Evolutionary conservation across 2,113 vertebrate species (phyloP), one percentile per base, ranked within the genome.

Genomic region (Mesoclemmys tuberculata): DNA sequence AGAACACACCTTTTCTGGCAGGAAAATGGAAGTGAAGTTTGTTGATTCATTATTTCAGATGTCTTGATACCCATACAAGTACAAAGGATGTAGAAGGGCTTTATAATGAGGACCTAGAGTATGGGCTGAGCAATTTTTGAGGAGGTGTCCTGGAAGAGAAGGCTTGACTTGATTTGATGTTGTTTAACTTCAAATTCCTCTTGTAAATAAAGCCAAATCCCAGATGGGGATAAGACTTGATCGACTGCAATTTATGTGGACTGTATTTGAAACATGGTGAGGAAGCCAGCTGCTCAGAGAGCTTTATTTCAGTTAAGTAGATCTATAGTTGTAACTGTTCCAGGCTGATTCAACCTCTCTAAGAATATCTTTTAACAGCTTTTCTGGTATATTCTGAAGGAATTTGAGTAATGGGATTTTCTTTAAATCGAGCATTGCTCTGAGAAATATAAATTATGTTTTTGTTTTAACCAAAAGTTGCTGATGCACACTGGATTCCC

Each of bases 401-500:
- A 90, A 38, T 4, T 84, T 75, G 35, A 35, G 49, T 8, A 91
- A 85, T 51, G 31, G 49, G 4, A 4, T 35, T 84, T 95, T 93
- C 35, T 89, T 97, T 93, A 83, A 74, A 92, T 90, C 52, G 81
- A 80, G 31, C 58, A 91, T 46, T 83, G 85, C 88, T 94, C 74
- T 0, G 1, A 81, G 80, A 61, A 80, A 94, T 89, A 92, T 49
- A 89, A 96, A 68, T 31, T 46, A 61, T 38, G 27, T 56, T 94
- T 96, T 96, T 22, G 68, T 86, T 95, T 94, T 90, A 95, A 89
- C 48, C 80, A 93, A 92, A 94, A 88, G 54, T 41, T 77, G 89
- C 58, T 77, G 74, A 77, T 38, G 89, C 54, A 84, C 75, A 90
- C n/a, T 95, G 87, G 86, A 94, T 78, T 51, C 77, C 92, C 82